Evolutionary conservation across 2,113 vertebrate species (phyloP).

Genomic region (Macrotus californicus): DNA sequence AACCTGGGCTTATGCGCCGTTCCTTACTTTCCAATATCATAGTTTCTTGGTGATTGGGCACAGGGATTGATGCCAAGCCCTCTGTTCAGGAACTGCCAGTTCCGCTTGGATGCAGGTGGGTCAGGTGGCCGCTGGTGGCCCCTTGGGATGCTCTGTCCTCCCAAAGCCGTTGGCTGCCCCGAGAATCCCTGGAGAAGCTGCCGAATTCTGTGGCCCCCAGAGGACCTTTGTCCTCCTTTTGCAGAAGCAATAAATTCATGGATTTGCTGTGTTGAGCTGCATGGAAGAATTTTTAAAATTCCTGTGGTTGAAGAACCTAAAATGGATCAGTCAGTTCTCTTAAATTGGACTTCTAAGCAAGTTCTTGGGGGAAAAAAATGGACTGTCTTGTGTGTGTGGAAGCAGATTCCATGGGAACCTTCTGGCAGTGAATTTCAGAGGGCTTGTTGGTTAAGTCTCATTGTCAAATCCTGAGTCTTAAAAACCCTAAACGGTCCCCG

Average conservation of each 20-base stretch:
- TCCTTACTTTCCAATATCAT: background rate
- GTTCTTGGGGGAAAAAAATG: background rate
- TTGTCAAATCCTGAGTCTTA: background rate
- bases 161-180: background rate
- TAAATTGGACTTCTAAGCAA: conserved; percentile 8
- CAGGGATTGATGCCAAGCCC: background rate
- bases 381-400: background rate
- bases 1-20: background rate
- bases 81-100: accelerated
- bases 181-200: background rate
- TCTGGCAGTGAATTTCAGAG: conserved; percentile 16
- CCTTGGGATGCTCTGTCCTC: background rate
- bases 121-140: background rate
- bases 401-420: background rate
- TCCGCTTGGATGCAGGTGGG: background rate
- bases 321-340: conserved; percentile 25
- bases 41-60: background rate
- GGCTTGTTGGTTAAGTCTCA: background rate
- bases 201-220: background rate
- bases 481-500: background rate
- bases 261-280: conserved; percentile 42
- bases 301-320: conserved; percentile 24
- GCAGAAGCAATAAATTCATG: background rate
- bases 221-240: conserved; percentile 39
- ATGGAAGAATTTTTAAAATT: conserved; percentile 52